Evolutionary conservation across 1,140 invertebrate species (phyloP).

Genomic region (Drosophila elegans): DNA sequence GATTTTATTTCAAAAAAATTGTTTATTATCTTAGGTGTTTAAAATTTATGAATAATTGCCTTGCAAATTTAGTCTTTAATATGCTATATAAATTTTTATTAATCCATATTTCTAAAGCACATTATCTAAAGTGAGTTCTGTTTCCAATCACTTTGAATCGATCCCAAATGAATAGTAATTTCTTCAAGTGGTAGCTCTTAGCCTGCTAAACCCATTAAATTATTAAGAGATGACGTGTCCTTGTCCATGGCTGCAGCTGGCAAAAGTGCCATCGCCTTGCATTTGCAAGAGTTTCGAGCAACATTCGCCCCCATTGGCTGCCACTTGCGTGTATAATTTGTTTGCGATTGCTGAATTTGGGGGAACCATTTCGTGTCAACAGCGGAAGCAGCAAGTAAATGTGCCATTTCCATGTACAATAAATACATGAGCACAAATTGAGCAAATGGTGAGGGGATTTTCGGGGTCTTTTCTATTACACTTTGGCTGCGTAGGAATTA

Average conservation of each 20-base stretch:
- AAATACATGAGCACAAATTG: slow-evolving; percentile 62
- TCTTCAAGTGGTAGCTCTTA: slow-evolving; percentile 1
- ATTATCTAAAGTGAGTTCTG: too few species aligned
- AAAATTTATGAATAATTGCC: too few species aligned
- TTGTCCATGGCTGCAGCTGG: slow-evolving; percentile 53
- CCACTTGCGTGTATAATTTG: slow-evolving; percentile 46
- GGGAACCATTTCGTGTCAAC: slow-evolving; percentile 72
- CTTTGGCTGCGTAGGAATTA: slow-evolving; percentile 14
- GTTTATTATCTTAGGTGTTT: too few species aligned
- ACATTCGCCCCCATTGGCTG: slow-evolving; percentile 19
- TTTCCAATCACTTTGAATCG: too few species aligned
- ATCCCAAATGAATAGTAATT: not conserved
- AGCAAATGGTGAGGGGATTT: not conserved
- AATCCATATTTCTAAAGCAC: too few species aligned
- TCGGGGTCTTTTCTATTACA: slow-evolving; percentile 8
- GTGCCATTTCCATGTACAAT: slow-evolving; percentile 68
- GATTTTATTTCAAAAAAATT: too few species aligned
- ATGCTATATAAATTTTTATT: too few species aligned
- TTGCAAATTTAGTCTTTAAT: too few species aligned
- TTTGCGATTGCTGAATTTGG: slow-evolving; percentile 34
- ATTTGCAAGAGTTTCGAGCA: slow-evolving; percentile 27
- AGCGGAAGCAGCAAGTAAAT: slow-evolving; percentile 71
- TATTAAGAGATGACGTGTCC: slow-evolving; percentile 38
- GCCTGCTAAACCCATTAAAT: slow-evolving; percentile 13
- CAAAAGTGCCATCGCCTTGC: slow-evolving; percentile 43